These are phyloP conservation scores for Sebastes taczanowskii DNA, from an alignment of 2,797 vertebrate species.

Conservation along the genomic window DNA sequence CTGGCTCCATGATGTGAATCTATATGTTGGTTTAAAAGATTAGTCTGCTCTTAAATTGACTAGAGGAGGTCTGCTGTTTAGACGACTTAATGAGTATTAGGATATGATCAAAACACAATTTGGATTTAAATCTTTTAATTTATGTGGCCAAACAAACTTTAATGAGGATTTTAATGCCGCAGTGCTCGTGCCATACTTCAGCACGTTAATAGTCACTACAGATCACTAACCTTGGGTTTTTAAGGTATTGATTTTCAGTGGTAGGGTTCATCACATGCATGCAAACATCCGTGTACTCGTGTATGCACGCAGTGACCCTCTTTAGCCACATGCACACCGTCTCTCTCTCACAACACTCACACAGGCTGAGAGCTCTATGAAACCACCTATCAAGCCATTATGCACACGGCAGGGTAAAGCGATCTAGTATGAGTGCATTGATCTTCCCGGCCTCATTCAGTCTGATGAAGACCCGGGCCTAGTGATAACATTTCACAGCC, in stretches of 20 bases:
- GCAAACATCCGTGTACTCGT: not conserved
- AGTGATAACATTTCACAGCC: constrained; percentile 67
- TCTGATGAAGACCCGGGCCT: constrained; percentile 54
- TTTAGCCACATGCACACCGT: not conserved
- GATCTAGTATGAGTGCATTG: constrained; percentile 67
- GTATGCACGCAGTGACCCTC: not conserved
- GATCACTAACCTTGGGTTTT: constrained; percentile 1
- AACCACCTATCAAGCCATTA: constrained; percentile 56
- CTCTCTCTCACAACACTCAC: not conserved
- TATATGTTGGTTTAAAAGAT: constrained; percentile 57
- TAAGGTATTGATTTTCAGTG: constrained; percentile 15
- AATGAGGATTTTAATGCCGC: constrained; percentile 25
- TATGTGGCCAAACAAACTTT: constrained; percentile 35
- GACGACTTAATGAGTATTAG: constrained; percentile 30
- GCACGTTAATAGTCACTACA: not conserved
- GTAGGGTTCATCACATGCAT: not conserved
- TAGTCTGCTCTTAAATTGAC: constrained; percentile 47
- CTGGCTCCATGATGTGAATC: constrained; percentile 42
- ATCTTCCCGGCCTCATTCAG: constrained; percentile 60
- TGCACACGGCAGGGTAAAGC: constrained; percentile 60
- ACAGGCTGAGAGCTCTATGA: constrained; percentile 24
- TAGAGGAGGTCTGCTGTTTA: not conserved
- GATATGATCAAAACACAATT: constrained; percentile 34
- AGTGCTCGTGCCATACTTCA: not conserved
- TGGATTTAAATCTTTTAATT: constrained; percentile 38